Conservation (phyloP, 2,797 vertebrate species). For the Adelosebastes latens region DNA sequence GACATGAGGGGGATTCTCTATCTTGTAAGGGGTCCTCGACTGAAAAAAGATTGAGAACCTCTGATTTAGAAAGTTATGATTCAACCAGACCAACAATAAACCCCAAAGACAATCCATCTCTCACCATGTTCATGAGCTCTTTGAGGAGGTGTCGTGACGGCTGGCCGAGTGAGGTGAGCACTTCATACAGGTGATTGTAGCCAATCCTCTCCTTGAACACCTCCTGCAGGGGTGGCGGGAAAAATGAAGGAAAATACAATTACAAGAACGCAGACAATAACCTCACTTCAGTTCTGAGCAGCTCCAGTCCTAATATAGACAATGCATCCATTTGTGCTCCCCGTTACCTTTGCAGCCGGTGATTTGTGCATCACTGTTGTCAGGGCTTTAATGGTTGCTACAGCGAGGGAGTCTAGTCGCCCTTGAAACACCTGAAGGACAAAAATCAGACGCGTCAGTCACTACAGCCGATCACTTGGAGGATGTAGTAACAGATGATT, state of each 20-base stretch:
- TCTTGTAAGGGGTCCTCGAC: too few relatives aligned
- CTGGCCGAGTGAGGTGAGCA: constrained; percentile 92
- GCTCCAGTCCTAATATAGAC: too few relatives aligned
- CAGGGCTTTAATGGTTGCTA: constrained; percentile 95
- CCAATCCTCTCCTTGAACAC: constrained; percentile 99
- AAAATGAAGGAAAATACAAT: background rate
- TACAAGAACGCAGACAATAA: background rate
- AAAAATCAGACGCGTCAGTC: constrained; percentile 19
- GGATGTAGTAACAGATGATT: background rate
- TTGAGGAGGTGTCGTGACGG: constrained; percentile 92
- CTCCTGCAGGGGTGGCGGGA: constrained; percentile 80
- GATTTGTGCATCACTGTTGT: constrained; percentile 98
- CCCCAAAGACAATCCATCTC: constrained; percentile 16
- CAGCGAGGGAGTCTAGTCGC: constrained; percentile 90
- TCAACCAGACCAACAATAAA: background rate
- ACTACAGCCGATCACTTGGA: background rate
- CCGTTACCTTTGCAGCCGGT: constrained; percentile 94
- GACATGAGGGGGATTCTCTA: too few relatives aligned
- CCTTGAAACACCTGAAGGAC: constrained; percentile 91
- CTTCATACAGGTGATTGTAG: constrained; percentile 94
- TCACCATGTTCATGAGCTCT: constrained; percentile 99
- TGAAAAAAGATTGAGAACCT: too few relatives aligned
- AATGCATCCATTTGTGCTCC: background rate
- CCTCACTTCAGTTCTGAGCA: background rate
- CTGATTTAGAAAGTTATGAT: too few relatives aligned